Percentiles rank a stretch among this genome's conserved stretches.
Evolutionary conservation across 1,140 invertebrate species (phyloP).

Genomic region (Hyposmocoma kahamanoa): DNA sequence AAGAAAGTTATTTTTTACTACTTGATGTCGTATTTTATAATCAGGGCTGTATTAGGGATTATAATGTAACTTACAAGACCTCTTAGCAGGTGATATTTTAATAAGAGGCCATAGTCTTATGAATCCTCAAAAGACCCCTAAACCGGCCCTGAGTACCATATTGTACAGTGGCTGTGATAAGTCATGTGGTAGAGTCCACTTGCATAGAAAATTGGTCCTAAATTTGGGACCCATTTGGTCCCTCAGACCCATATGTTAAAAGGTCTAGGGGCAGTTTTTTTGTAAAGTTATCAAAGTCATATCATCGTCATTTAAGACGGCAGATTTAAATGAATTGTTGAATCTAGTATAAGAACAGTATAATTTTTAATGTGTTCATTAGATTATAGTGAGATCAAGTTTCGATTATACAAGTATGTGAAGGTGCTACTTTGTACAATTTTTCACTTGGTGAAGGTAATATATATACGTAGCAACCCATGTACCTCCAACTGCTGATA

Average conservation of each 20-base stretch:
- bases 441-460: too few relatives aligned
- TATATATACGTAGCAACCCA: too few relatives aligned
- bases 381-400: too few relatives aligned
- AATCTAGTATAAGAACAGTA: too few relatives aligned
- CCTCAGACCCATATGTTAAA: conserved; percentile 49
- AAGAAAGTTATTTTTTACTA: neutral
- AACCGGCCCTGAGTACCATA: conserved; percentile 25
- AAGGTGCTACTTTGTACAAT: too few relatives aligned
- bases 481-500: too few relatives aligned
- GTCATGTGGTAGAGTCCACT: conserved; percentile 1
- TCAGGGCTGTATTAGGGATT: too few relatives aligned
- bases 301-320: neutral
- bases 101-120: too few relatives aligned
- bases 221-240: conserved; percentile 8
- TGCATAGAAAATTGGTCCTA: neutral
- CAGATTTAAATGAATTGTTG: neutral
- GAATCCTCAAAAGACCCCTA: too few relatives aligned
- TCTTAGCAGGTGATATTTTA: too few relatives aligned
- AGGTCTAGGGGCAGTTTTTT: conserved; percentile 22
- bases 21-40: neutral
- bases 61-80: too few relatives aligned
- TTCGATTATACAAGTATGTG: too few relatives aligned
- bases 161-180: conserved; percentile 50
- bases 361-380: neutral
- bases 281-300: neutral